A percentile compares a stretch with the other conserved stretches of the same genome.
Conservation (phyloP, 2,888 invertebrate species). For the Philhelius pedissequus region DNA sequence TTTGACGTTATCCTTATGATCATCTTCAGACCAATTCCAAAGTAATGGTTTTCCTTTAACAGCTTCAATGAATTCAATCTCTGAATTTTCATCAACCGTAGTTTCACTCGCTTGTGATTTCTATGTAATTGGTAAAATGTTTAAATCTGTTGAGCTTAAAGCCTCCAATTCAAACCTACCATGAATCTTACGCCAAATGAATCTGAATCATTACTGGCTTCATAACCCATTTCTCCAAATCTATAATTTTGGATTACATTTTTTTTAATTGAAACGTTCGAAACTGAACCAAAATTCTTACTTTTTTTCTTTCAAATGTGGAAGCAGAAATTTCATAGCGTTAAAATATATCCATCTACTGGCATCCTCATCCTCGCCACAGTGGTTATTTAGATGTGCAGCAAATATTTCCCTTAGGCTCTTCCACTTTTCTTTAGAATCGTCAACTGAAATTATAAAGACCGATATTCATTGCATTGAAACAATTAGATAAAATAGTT, state of each 20-base stretch:
- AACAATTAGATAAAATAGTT: background rate
- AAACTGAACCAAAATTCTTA: background rate
- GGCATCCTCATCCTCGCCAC: background rate
- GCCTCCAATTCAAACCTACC: background rate
- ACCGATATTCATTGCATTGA: background rate
- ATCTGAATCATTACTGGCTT: background rate
- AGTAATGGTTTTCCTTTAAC: background rate
- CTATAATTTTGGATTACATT: background rate
- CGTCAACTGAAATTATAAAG: background rate
- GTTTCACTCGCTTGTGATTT: background rate
- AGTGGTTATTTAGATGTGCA: background rate
- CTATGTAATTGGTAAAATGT: background rate
- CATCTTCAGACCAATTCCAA: background rate
- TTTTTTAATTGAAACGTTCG: background rate
- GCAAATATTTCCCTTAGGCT: background rate
- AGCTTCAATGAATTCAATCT: background rate
- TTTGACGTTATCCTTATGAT: background rate
- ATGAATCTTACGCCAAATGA: background rate
- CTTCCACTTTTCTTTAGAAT: background rate
- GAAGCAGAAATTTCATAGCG: background rate
- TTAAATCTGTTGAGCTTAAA: background rate
- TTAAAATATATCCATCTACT: background rate
- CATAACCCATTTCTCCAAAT: background rate
- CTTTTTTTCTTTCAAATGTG: background rate
- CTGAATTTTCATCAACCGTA: background rate